phyloP scores from a whole-genome alignment of 2,113 vertebrate genomes.

The Taurulus bubalis region DNA sequence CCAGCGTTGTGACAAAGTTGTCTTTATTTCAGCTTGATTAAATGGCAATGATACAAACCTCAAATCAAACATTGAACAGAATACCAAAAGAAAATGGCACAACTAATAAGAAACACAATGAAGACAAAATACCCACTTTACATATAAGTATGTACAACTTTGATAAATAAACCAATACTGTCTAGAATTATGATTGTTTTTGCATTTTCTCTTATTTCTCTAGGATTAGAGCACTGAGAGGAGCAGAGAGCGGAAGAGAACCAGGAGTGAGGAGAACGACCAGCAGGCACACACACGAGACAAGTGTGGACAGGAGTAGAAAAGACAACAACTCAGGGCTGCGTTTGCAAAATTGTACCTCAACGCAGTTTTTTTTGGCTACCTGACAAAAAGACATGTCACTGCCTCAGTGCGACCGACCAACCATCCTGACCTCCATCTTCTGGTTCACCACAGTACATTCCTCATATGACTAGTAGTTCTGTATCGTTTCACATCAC shows the following conservation, averaged over 20 bases:
- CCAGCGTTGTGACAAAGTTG: constrained; percentile 35
- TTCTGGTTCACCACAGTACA: constrained; percentile 31
- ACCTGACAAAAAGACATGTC: constrained; percentile 11
- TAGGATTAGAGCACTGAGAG: constrained; percentile 40
- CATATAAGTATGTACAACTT: constrained; percentile 94
- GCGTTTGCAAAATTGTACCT: constrained; percentile 19
- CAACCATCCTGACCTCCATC: constrained; percentile 20
- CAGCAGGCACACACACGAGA: constrained; percentile 47
- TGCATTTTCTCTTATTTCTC: constrained; percentile 62
- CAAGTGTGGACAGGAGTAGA: constrained; percentile 16
- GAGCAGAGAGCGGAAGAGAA: constrained; percentile 18
- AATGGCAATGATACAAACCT: constrained; percentile 79
- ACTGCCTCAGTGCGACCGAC: constrained; percentile 16
- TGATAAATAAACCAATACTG: constrained; percentile 97
- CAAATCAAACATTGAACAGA: constrained; percentile 71
- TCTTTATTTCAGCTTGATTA: constrained; percentile 81
- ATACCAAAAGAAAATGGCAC: constrained; percentile 78
- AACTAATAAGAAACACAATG: constrained; percentile 85
- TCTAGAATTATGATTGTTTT: constrained; percentile 71
- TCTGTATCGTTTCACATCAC: constrained; percentile 41
- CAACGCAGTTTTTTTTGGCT: not conserved
- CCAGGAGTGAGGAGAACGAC: not conserved
- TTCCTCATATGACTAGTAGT: constrained; percentile 50
- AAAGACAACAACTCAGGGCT: constrained; percentile 22
- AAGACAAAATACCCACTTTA: constrained; percentile 88